phyloP scores from a whole-genome alignment of 2,797 vertebrate genomes.

The Limnodromus scolopaceus region DNA sequence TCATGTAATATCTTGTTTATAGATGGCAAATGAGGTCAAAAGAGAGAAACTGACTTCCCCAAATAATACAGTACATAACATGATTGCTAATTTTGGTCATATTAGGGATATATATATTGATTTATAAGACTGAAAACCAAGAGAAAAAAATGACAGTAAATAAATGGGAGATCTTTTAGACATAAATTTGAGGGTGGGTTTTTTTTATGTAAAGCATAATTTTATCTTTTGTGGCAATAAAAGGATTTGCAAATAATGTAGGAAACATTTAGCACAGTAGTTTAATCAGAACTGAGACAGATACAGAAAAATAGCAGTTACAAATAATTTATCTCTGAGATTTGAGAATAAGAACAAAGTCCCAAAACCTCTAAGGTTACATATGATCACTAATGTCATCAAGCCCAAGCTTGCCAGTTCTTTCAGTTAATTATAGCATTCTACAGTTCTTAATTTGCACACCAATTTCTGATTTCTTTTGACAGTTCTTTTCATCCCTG shows the following conservation, averaged over 20 bases:
- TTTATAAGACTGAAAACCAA: not conserved
- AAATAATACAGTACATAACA: not conserved
- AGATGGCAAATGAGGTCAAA: not conserved
- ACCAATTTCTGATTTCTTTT: conserved; percentile 2
- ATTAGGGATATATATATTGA: not conserved
- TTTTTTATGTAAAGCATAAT: not conserved
- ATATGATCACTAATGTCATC: conserved; percentile 3
- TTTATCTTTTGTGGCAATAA: not conserved
- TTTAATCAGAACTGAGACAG: not conserved
- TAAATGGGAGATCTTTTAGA: not conserved
- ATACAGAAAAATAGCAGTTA: not conserved
- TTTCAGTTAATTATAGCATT: conserved; percentile 16
- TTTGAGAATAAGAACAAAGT: not conserved
- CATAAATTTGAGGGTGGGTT: rapidly evolving
- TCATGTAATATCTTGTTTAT: not conserved
- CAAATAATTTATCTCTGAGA: not conserved
- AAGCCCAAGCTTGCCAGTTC: not conserved
- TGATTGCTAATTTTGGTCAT: not conserved
- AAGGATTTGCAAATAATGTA: not conserved
- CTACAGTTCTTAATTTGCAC: not conserved
- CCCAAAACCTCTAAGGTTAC: not conserved
- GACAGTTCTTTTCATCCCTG: not conserved
- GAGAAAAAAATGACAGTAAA: not conserved
- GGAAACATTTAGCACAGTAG: not conserved
- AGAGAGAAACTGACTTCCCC: not conserved